Base-by-base conservation (phyloP, 1,140 invertebrate genomes). In the Myzus persicae region DNA sequence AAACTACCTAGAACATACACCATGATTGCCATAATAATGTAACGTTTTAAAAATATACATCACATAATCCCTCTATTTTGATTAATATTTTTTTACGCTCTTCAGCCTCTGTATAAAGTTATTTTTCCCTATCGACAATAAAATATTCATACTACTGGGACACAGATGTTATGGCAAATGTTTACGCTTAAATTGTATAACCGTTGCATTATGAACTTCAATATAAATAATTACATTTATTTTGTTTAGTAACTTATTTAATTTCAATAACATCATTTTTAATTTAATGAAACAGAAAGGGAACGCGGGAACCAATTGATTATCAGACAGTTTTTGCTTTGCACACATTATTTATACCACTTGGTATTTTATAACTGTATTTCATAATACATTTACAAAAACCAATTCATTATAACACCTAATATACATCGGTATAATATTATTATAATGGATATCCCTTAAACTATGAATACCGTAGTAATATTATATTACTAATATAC, bases 191-290 rank as follows among this genome's bases (percentile, higher is more conserved):
- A 88, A 88, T 48, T 48, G 36, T 5, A 36, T 88, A 88, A 44
- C 26, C 20, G 24, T 87, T 46, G 8, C 42, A 87, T 18, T 44
- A 48, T 88, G 18, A 88, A 46, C 85, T 46, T 87, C 31, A 11
- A 48, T 48, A 88, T 88, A 36, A 88, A 48, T 88, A 48, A 88
- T 88, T 88, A 46, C 0, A n/a, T 84, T 87, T 76, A n/a, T 76
- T 76, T 76, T 76, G 31, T n/a, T 76, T n/a, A 14, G n/a, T 76
- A 76, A 76, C 59, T 76, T 76, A 76, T 76, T 76, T n/a, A n/a
- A 67, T 36, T 76, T 76, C 31, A n/a, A 76, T n/a, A 36, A 76
- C 31, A 76, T 76, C 26, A 31, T 67, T 67, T 67, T 67, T 67
- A 76, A n/a, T 36, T 76, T 76, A 51, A 76, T n/a, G 18, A 76